These are phyloP conservation scores for Eulithis testata DNA, from an alignment of 2,888 invertebrate genomes.

Conservation along the genomic window DNA sequence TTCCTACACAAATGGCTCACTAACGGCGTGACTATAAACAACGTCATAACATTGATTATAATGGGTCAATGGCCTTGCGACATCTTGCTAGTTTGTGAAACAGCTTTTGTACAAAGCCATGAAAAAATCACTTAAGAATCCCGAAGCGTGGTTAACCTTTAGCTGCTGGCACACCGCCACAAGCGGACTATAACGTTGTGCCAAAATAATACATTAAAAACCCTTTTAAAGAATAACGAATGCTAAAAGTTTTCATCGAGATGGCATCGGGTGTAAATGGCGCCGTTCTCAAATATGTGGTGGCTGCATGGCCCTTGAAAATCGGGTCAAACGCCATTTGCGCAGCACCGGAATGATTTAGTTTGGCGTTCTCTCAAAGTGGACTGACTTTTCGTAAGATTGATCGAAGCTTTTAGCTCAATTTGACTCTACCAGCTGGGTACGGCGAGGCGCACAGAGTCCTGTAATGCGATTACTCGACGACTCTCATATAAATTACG, in stretches of 20 bases:
- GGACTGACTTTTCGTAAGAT: slow-evolving; percentile 74
- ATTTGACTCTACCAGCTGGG: slow-evolving; percentile 70
- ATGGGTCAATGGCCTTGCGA: slow-evolving; percentile 73
- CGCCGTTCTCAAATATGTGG: slow-evolving; percentile 57
- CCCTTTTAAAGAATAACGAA: slow-evolving; percentile 69
- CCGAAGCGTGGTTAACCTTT: slow-evolving; percentile 72
- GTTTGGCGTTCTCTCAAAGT: slow-evolving; percentile 72
- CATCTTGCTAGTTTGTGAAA: slow-evolving; percentile 78
- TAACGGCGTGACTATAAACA: slow-evolving; percentile 63
- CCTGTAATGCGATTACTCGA: slow-evolving; percentile 63
- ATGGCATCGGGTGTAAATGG: slow-evolving; percentile 52
- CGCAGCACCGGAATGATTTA: slow-evolving; percentile 66
- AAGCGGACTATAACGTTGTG: slow-evolving; percentile 65
- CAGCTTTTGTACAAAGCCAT: slow-evolving; percentile 63
- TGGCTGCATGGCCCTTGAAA: slow-evolving; percentile 57
- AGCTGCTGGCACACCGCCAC: slow-evolving; percentile 74
- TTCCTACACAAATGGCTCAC: slow-evolving; percentile 59
- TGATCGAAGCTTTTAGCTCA: slow-evolving; percentile 80
- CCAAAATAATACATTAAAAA: slow-evolving; percentile 81
- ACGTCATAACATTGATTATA: slow-evolving; percentile 70
- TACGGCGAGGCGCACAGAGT: slow-evolving; percentile 60
- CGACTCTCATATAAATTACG: slow-evolving; percentile 66
- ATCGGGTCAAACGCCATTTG: slow-evolving; percentile 69
- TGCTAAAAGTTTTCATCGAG: slow-evolving; percentile 64
- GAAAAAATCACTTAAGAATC: slow-evolving; percentile 79